A percentile compares a stretch with the other conserved stretches of the same genome.
Conservation (phyloP, 2,797 vertebrate genomes). For the Ptychadena robeensis region DNA sequence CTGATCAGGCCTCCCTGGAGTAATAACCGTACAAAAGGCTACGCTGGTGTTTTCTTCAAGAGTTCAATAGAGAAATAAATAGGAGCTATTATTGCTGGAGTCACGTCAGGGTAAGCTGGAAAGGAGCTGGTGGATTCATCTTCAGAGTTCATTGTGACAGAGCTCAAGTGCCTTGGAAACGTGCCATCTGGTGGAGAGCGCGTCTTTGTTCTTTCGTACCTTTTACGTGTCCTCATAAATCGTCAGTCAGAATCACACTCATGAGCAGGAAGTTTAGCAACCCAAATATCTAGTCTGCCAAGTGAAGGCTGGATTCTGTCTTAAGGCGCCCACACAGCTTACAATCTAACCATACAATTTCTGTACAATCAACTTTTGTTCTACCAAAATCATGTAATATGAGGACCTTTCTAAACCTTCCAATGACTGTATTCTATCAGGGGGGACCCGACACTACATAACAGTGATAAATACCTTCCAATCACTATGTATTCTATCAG, state of each 20-base stretch:
- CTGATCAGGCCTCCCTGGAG: slow-evolving; percentile 31
- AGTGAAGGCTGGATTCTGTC: background rate
- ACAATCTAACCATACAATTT: no score
- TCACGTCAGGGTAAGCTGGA: slow-evolving; percentile 42
- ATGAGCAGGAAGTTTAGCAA: slow-evolving; percentile 14
- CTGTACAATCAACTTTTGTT: no score
- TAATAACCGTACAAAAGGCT: slow-evolving; percentile 44
- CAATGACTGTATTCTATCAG: no score
- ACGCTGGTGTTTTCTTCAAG: slow-evolving; percentile 27
- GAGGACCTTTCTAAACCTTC: no score
- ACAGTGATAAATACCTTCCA: no score
- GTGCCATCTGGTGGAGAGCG: slow-evolving; percentile 34
- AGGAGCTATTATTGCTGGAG: slow-evolving; percentile 18
- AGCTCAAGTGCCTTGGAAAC: slow-evolving; percentile 24
- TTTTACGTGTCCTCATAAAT: background rate
- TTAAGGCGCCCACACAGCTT: no score
- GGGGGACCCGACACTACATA: no score
- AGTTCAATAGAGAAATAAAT: slow-evolving; percentile 44
- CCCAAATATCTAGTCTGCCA: slow-evolving; percentile 15
- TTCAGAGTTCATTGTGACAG: slow-evolving; percentile 11
- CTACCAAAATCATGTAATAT: no score
- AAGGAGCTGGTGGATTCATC: slow-evolving; percentile 2
- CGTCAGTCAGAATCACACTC: slow-evolving; percentile 5
- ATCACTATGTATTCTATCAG: no score
- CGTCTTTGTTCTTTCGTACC: slow-evolving; percentile 12